Evolutionary conservation across 2,797 vertebrate genomes (phyloP), one percentile per base, ranked within the genome.

Genomic region (Darevskia mixta): DNA sequence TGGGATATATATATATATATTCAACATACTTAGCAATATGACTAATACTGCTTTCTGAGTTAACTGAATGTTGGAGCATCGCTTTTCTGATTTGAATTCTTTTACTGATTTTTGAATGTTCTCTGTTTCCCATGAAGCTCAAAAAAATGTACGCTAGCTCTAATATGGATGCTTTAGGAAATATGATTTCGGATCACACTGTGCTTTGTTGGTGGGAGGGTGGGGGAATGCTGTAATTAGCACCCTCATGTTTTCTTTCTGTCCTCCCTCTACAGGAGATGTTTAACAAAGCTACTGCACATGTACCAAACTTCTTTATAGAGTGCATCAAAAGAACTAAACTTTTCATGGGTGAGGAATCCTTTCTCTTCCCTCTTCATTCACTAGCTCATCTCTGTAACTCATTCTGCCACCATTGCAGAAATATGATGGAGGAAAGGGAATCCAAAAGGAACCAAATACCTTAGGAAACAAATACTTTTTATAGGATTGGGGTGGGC

Each of bases 111-210:
- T 17, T 9, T 55, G 64, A 32, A 35, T 0, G 9, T 58, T 8
- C 0, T 2, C 17, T 18, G 3, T 45, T 82, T 67, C 20, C 3
- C 23, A 0, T 13, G 27, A 1, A 69, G 41, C 43, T 66, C 35
- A 20, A 2, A 58, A 5, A 17, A 83, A 13, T 69, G 17, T 73
- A n/a, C 58, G 7, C 35, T 84, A 72, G 10, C 2, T 83, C 17
- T 27, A 2, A 41, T 79, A 71, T 0, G 0, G 0, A 4, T 67
- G 10, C 23, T 85, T 86, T 64, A 45, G 35, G 8, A 5, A 20
- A n/a, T 64, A 61, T 23, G 25, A 25, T 1, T 0, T 0, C 23
- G 7, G 4, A 7, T 77, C 76, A 15, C 41, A 29, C 41, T 41
- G 27, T 82, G 67, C 4, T 35, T 35, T 18, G 18, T 72, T 2